These are phyloP conservation scores for Solenopsis fugax DNA, from an alignment of 1,140 invertebrate genomes.

Conservation along the genomic window DNA sequence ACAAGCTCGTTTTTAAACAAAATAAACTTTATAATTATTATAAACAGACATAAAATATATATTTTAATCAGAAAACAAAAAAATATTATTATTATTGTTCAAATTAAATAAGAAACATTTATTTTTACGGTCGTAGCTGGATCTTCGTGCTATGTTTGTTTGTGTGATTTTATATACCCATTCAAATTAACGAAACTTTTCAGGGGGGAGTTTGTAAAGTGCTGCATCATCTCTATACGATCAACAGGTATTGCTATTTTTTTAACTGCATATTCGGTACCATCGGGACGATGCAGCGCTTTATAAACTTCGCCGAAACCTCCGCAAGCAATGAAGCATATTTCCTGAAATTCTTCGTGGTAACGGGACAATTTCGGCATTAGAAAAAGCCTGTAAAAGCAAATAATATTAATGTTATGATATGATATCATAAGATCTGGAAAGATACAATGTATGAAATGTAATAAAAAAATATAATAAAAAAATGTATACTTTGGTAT, in stretches of 20 bases:
- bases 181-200: no score
- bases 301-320: conserved; percentile 91
- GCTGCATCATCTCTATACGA: conserved; percentile 88
- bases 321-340: conserved; percentile 91
- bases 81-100: no score
- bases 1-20: no score
- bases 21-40: no score
- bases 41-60: no score
- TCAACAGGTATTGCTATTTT: conserved; percentile 91
- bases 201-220: no score
- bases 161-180: no score
- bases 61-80: no score
- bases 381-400: conserved; percentile 62
- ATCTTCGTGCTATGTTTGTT: no score
- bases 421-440: conserved; percentile 13
- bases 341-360: conserved; percentile 91
- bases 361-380: conserved; percentile 89
- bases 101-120: no score
- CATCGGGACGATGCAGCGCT: conserved; percentile 91
- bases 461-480: background rate
- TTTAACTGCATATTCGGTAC: conserved; percentile 93
- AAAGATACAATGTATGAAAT: background rate
- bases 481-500: conserved; percentile 69
- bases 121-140: no score
- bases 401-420: no score